Base-by-base conservation (phyloP, 2,113 vertebrate species). In the Xiphophorus maculatus region DNA sequence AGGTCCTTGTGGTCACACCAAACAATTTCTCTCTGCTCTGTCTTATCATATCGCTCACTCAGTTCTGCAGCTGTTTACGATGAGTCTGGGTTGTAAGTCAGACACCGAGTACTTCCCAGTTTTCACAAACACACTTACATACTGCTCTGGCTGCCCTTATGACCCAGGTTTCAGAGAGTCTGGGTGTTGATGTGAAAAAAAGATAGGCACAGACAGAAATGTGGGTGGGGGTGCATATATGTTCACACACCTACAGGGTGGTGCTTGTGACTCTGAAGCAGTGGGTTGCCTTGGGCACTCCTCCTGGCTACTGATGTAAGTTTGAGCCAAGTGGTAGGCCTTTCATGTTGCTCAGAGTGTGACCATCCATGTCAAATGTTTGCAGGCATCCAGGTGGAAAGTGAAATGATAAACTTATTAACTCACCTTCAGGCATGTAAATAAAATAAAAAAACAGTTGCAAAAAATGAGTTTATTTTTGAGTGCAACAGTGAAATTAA, bases 251-350 rank as follows among this genome's bases (percentile, higher is more conserved):
- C 40, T 35, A 35, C 35, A 3, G 4, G 62, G 63, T 77, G 44
- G 58, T 27, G 70, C 42, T 54, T 32, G 54, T 79, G 79, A 82
- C 86, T 84, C 64, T 79, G 74, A 86, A 87, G 64, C 83, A 84
- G 84, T 28, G 68, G 72, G 77, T 69, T 64, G 80, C 90, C 84
- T 54, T 51, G 79, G 87, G 91, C 87, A 30, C 33, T 84, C 70
- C 84, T 88, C 25, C 76, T 14, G 88, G 83, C 81, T 66, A 71
- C 87, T 87, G 82, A 86, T 83, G 77, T 79, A 86, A 73, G 69
- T 80, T 85, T 76, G 76, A 78, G 78, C 72, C 66, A 81, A 80
- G 80, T 82, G 67, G 72, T 73, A 69, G 60, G 73, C 63, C 71
- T 81, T 75, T 77, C 68, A 72, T 74, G 77, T 77, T 79, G 48